Percentiles rank a stretch among this genome's conserved stretches.
phyloP scores from a whole-genome alignment of 1,140 invertebrate genomes.

The Euwallacea similis region DNA sequence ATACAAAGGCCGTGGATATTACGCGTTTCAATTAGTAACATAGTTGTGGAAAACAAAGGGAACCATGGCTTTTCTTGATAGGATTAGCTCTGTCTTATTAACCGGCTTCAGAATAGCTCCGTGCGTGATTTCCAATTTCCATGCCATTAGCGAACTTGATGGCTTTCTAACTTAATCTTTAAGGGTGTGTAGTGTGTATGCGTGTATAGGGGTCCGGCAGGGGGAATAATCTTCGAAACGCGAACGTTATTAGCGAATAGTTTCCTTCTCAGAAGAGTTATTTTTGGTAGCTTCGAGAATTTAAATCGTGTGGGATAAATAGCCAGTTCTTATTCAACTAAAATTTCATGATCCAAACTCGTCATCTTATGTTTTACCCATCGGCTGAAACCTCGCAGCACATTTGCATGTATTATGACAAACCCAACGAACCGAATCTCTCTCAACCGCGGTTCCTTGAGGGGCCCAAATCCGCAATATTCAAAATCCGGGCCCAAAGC shows the following conservation, averaged over 20 bases:
- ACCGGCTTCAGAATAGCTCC: conserved; percentile 47
- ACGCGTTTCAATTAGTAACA: conserved; percentile 24
- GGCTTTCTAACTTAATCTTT: conserved; percentile 46
- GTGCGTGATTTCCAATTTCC: conserved; percentile 53
- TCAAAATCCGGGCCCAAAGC: conserved; percentile 20
- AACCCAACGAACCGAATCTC: conserved; percentile 14
- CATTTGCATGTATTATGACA: not conserved
- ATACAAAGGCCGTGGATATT: not conserved
- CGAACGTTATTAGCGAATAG: no score
- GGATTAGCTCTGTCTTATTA: conserved; percentile 51
- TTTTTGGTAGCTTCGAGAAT: no score
- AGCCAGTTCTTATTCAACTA: no score
- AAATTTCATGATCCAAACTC: no score
- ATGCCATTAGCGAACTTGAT: conserved; percentile 52
- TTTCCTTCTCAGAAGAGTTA: no score
- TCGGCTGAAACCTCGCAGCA: no score
- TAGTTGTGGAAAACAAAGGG: conserved; percentile 32
- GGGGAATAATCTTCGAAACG: conserved; percentile 7
- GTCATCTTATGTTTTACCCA: no score
- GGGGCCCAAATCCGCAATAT: conserved; percentile 22
- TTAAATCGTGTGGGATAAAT: no score
- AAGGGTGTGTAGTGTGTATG: conserved; percentile 36
- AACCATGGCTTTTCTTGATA: conserved; percentile 45
- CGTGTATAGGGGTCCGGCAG: conserved; percentile 28
- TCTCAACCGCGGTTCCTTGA: conserved; percentile 14